Evolutionary conservation across 1,140 invertebrate genomes (phyloP).

Genomic region (Ceratosolen fusciceps): DNA sequence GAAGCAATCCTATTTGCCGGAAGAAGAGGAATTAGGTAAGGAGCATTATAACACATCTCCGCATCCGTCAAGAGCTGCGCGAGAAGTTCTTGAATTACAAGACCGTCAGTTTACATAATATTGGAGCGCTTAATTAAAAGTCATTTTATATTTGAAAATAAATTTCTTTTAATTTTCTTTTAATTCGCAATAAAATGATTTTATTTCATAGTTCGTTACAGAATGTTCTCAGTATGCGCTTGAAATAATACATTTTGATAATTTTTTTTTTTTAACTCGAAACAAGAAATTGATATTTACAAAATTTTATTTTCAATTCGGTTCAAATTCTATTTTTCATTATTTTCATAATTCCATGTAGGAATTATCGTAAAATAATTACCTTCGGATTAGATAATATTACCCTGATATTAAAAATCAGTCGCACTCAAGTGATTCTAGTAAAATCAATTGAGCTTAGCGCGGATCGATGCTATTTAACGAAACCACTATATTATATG

Average conservation of each 20-base stretch:
- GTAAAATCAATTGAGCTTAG: conserved; percentile 5
- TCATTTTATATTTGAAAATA: neutral
- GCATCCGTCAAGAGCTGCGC: neutral
- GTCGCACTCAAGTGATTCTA: neutral
- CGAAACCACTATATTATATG: neutral
- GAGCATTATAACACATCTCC: neutral
- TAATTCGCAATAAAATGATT: too few species aligned
- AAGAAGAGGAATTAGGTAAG: conserved; percentile 85
- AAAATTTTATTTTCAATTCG: neutral
- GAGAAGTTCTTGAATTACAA: neutral
- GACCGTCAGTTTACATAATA: neutral
- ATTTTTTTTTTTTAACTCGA: too few species aligned
- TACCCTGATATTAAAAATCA: neutral
- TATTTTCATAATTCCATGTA: neutral
- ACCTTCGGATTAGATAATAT: neutral
- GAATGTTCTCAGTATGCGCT: too few species aligned
- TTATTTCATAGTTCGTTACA: too few species aligned
- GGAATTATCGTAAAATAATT: neutral
- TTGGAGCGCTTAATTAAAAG: neutral
- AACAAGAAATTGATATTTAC: neutral
- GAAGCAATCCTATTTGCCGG: conserved; percentile 89
- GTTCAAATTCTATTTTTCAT: neutral
- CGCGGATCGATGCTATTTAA: neutral
- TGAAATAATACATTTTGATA: too few species aligned
- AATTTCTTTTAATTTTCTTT: too few species aligned